Evolutionary conservation across 2,888 invertebrate genomes (phyloP).

Genomic region (Endomychus coccineus): DNA sequence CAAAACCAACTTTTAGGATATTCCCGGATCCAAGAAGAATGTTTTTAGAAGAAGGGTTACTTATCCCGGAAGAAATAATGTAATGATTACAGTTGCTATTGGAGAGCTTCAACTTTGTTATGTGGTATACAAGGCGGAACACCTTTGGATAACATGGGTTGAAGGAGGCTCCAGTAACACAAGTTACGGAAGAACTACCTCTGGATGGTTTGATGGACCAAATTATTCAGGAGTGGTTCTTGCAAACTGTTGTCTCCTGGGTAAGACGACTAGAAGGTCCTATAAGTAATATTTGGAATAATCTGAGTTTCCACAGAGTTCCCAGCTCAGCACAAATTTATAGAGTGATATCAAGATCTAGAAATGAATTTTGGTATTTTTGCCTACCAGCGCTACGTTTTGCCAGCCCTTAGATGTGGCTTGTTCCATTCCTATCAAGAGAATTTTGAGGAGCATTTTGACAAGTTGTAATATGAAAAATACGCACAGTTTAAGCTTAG

Average conservation of each 20-base stretch:
- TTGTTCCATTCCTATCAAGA: too few relatives aligned
- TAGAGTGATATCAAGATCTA: too few relatives aligned
- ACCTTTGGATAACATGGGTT: constrained; percentile 6
- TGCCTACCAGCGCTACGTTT: too few relatives aligned
- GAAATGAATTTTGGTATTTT: too few relatives aligned
- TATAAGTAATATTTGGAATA: too few relatives aligned
- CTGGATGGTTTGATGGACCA: constrained; percentile 10
- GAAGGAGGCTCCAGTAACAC: constrained; percentile 5
- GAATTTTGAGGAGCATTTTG: too few relatives aligned
- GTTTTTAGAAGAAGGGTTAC: constrained; percentile 8
- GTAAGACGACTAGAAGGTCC: constrained; percentile 6
- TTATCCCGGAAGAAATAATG: constrained; percentile 7
- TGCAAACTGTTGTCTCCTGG: constrained; percentile 6
- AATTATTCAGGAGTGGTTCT: constrained; percentile 10
- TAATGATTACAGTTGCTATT: constrained; percentile 9
- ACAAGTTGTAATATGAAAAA: too few relatives aligned
- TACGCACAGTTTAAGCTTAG: too few relatives aligned
- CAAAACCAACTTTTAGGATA: constrained; percentile 6
- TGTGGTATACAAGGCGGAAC: constrained; percentile 7
- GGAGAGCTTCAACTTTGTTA: constrained; percentile 5
- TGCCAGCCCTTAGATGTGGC: too few relatives aligned
- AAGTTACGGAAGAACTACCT: constrained; percentile 3
- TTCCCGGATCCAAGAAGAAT: constrained; percentile 6
- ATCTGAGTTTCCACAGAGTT: too few relatives aligned
- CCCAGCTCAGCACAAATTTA: too few relatives aligned